phyloP scores from a whole-genome alignment of 1,140 invertebrate genomes.

The Ceratina australensis region DNA sequence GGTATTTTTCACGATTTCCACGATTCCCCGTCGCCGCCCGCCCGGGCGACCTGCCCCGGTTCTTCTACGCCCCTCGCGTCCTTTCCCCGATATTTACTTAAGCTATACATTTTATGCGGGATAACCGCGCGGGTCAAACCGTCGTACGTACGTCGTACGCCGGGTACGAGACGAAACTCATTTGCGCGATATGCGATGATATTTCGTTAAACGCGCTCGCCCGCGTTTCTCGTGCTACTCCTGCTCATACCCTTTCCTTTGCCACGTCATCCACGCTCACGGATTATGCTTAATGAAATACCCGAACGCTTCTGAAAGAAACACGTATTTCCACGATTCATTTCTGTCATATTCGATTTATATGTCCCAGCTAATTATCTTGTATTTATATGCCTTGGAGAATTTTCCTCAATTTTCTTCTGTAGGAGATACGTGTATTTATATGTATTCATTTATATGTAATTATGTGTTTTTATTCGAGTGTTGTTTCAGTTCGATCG shows the following conservation, averaged over 20 bases:
- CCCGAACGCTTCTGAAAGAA: slow-evolving; percentile 1
- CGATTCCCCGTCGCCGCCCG: slow-evolving; percentile 33
- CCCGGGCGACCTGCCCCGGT: slow-evolving; percentile 9
- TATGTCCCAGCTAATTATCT: no score
- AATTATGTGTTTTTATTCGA: no score
- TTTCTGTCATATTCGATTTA: slow-evolving; percentile 14
- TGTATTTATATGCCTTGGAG: no score
- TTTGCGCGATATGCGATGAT: slow-evolving; percentile 39
- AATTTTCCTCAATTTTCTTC: no score
- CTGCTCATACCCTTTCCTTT: not conserved
- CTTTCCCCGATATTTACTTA: slow-evolving; percentile 57
- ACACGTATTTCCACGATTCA: not conserved
- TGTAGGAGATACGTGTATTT: no score
- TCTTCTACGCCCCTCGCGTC: slow-evolving; percentile 45
- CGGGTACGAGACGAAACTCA: slow-evolving; percentile 21
- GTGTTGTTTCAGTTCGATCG: no score
- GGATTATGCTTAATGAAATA: slow-evolving; percentile 27
- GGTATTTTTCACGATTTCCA: slow-evolving; percentile 65
- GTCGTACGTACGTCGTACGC: slow-evolving; percentile 25
- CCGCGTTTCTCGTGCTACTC: no score
- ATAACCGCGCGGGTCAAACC: slow-evolving; percentile 46
- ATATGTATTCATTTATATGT: no score
- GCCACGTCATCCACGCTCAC: not conserved
- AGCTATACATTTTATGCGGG: slow-evolving; percentile 46
- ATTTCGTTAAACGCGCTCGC: slow-evolving; percentile 33